A percentile compares a stretch with the other conserved stretches of the same genome.
phyloP scores from a whole-genome alignment of 2,888 invertebrate genomes.

The Oscheius sp. region DNA sequence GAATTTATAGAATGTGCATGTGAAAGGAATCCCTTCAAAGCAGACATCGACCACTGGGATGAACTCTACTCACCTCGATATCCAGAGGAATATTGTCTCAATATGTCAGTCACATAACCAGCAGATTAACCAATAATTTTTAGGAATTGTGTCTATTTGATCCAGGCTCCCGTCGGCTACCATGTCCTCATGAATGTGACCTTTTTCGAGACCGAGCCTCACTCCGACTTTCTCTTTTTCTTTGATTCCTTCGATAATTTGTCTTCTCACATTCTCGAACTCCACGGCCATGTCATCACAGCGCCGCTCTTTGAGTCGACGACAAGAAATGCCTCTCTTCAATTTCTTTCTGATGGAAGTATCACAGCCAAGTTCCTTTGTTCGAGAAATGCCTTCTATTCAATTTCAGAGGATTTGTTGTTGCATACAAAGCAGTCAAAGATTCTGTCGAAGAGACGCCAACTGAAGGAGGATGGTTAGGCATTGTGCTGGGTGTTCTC shows the following conservation, averaged over 20 bases:
- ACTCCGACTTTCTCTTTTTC: slow-evolving; percentile 15
- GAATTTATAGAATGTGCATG: slow-evolving; percentile 3
- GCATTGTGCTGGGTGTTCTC: neutral
- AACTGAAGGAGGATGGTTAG: neutral
- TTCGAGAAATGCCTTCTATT: neutral
- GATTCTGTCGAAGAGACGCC: neutral
- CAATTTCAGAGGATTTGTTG: slow-evolving; percentile 25
- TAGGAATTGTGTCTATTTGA: neutral
- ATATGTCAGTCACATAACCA: neutral
- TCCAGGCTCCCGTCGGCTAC: slow-evolving; percentile 19
- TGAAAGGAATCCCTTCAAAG: neutral
- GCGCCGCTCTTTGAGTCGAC: slow-evolving; percentile 3
- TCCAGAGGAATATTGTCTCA: slow-evolving; percentile 25
- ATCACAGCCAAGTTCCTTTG: neutral
- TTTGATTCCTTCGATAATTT: slow-evolving; percentile 9
- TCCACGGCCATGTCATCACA: slow-evolving; percentile 8
- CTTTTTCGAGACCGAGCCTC: slow-evolving; percentile 30
- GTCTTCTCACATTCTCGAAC: slow-evolving; percentile 4
- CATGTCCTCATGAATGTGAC: slow-evolving; percentile 16
- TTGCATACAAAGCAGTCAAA: slow-evolving; percentile 24
- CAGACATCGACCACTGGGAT: neutral
- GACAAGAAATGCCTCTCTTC: slow-evolving; percentile 5
- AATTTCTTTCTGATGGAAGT: slow-evolving; percentile 3
- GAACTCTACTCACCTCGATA: slow-evolving; percentile 21
- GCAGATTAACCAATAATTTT: too few species aligned